Evolutionary conservation across 2,888 invertebrate genomes (phyloP).

Genomic region (Anticlea derivata): DNA sequence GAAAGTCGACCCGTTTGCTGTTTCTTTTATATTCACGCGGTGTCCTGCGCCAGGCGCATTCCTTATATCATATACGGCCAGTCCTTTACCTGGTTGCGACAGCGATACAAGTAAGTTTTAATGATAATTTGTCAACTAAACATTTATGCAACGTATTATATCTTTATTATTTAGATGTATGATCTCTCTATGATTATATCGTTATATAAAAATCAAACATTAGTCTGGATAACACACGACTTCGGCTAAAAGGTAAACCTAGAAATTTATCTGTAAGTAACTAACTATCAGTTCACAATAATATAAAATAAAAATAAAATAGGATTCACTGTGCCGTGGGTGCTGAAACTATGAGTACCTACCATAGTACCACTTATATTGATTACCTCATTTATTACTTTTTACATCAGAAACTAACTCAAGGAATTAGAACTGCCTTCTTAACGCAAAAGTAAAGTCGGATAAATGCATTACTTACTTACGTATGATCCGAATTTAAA

Average conservation of each 20-base stretch:
- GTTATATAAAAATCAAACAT: not conserved
- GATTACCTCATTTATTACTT: too few relatives aligned
- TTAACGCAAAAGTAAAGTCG: too few relatives aligned
- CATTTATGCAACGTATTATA: not conserved
- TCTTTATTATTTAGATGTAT: not conserved
- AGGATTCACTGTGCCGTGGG: too few relatives aligned
- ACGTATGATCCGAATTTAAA: too few relatives aligned
- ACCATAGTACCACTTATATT: too few relatives aligned
- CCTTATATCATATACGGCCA: conserved; percentile 54
- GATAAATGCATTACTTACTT: too few relatives aligned
- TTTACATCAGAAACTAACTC: too few relatives aligned
- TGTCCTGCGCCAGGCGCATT: conserved; percentile 53
- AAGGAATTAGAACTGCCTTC: too few relatives aligned
- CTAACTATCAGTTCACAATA: too few relatives aligned
- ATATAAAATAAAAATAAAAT: too few relatives aligned
- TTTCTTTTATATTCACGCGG: conserved; percentile 70
- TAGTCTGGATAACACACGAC: not conserved
- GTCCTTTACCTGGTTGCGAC: conserved; percentile 50
- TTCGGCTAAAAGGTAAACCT: conserved; percentile 6
- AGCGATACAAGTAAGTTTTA: conserved; percentile 49
- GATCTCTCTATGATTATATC: not conserved
- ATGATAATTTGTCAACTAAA: conserved; percentile 1
- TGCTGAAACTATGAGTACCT: too few relatives aligned
- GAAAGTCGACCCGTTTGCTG: conserved; percentile 64
- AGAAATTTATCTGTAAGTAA: too few relatives aligned